Base-by-base conservation (phyloP, 2,888 invertebrate species). In the Octonoba sinensis region DNA sequence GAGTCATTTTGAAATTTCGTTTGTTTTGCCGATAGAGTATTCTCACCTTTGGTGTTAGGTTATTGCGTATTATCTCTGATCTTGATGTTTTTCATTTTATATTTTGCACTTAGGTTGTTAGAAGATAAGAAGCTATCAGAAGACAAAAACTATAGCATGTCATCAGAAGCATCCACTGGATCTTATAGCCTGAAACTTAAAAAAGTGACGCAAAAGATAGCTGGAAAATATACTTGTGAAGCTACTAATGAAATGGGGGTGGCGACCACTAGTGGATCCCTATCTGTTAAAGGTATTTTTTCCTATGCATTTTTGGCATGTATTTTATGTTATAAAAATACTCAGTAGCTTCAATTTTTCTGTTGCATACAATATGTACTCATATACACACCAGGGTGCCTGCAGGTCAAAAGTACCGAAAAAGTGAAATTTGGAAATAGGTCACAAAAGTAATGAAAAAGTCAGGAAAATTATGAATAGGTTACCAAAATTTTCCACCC, bases 211-310 rank as follows among this genome's bases (percentile, higher is more conserved):
- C 46, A 51, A 18, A 65, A 36, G 24, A 59, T 60, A 24, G 27
- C 66, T 36, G 84, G 82, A n/a, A 64, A 74, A 36, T 85, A 83
- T 67, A 89, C 89, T 20, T 91, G 91, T 85, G 87, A 90, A 67
- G 91, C 91, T 13, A 88, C 88, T 62, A 91, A 91, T 87, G 89
- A 89, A 78, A 90, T 89, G 65, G 91, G 91, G 44, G 89, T 89
- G 75, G 90, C 89, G 65, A 87, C 93, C 86, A 94, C 93, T 86
- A 93, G 92, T 84, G 96, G 96, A 13, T 92, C 92, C 69, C 92
- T 99, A 76, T 95, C 94, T 22, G 96, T 99, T n/a, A 88, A 88
- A 54, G 88, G 89, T 89, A 86, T 56, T 72, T 20, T 51, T 60
- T 44, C 6, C 27, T 3, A 36, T 18, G 13, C 62, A 62, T 44